Evolutionary conservation across 2,888 invertebrate species (phyloP), one percentile per base, ranked within the genome.

Genomic region (Chrysolina haemoptera): DNA sequence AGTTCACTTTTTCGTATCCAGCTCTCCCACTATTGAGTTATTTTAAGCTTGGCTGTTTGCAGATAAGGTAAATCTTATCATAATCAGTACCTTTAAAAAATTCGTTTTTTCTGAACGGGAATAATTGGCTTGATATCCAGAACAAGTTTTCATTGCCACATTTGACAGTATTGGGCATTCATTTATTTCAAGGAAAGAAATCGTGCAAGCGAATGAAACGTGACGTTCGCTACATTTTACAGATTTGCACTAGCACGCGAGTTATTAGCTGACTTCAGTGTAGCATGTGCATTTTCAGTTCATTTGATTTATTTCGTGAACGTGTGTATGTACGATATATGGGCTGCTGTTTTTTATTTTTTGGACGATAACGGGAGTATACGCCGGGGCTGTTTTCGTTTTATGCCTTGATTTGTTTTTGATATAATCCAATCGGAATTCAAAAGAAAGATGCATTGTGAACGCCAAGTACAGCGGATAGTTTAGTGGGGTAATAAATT

Each of bases 231-330:
- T 27, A 5, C 27, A 59, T 59, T 59, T 27, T 27, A 59, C n/a
- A 59, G 59, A 59, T 59, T 22, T 59, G 59, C 59, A 59, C 27
- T 12, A 59, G 27, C 59, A 16, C 6, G 22, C 22, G 59, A 59
- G 59, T 59, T 59, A 59, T 59, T 59, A 27, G n/a, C 59, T 22
- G 27, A 27, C n/a, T 27, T 5, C 14, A 18, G 50, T 50, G 50
- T 50, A 50, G 27, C 59, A 27, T 59, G 22, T 59, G 27, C 59
- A 59, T 59, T 59, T 59, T 59, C 16, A 59, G 27, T 59, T 59
- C 27, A 1, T 59, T 14, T 55, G 55, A 55, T 55, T 59, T 59
- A 59, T 59, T 59, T 59, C 59, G 22, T 22, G 22, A 59, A 59
- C 59, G 59, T 59, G 27, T 59, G 59, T n/a, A 27, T 59, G 59